phyloP scores from a whole-genome alignment of 2,113 vertebrate genomes.

The Chaetodon trifascialis region DNA sequence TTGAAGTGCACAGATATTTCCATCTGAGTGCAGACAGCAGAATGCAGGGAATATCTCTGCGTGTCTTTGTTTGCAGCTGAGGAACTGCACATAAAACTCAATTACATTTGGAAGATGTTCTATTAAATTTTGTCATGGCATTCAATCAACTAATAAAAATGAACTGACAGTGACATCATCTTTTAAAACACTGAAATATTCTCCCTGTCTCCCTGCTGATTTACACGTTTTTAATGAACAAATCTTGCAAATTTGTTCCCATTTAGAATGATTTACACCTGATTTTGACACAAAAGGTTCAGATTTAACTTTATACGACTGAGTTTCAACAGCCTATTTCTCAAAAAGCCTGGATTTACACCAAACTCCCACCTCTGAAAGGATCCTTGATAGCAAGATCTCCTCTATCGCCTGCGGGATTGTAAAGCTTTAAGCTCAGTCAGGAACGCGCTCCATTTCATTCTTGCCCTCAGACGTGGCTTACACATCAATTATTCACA shows the following conservation, averaged over 20 bases:
- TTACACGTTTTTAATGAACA: background rate
- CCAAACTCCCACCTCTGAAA: constrained; percentile 9
- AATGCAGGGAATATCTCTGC: background rate
- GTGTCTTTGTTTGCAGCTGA: background rate
- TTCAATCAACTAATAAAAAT: background rate
- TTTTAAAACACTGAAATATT: background rate
- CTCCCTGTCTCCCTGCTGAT: background rate
- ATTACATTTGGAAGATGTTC: background rate
- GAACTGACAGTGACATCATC: background rate
- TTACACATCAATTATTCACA: constrained; percentile 61
- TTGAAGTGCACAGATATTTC: background rate
- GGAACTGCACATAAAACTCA: background rate
- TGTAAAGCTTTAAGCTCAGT: constrained; percentile 42
- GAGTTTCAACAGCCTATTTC: background rate
- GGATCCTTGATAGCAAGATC: background rate
- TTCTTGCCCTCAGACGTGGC: constrained; percentile 36
- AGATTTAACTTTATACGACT: background rate
- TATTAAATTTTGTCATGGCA: background rate
- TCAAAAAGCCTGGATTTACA: constrained; percentile 15
- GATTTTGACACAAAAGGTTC: background rate
- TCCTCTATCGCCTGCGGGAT: constrained; percentile 27
- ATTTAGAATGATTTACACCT: background rate
- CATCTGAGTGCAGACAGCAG: background rate
- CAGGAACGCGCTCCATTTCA: constrained; percentile 34
- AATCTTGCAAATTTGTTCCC: background rate